These are phyloP conservation scores for Centropus bengalensis DNA, from an alignment of 2,113 vertebrate genomes.

Conservation along the genomic window DNA sequence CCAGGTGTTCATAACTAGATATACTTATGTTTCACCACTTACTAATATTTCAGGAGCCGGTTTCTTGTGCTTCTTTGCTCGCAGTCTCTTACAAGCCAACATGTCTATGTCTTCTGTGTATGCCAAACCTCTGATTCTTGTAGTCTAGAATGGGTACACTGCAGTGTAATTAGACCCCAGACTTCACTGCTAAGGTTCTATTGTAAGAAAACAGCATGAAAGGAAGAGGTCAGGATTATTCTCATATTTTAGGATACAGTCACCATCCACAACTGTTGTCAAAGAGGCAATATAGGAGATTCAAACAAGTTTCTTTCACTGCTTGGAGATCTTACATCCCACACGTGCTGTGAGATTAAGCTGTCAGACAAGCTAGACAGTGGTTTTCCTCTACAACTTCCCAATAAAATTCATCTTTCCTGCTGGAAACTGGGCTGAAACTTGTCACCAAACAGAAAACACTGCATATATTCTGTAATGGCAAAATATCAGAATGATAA, in stretches of 20 bases:
- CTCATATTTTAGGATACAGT: background rate
- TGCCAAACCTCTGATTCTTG: background rate
- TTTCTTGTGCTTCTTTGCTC: background rate
- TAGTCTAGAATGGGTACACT: background rate
- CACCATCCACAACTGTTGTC: background rate
- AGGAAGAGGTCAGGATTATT: background rate
- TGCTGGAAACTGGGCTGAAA: background rate
- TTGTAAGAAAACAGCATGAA: fast-evolving
- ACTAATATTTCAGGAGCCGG: background rate
- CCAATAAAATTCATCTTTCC: background rate
- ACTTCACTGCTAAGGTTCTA: background rate
- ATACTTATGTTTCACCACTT: background rate
- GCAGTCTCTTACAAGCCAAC: background rate
- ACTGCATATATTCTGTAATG: background rate
- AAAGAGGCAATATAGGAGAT: background rate
- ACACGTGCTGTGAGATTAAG: background rate
- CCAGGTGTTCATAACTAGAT: background rate
- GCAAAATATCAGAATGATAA: background rate
- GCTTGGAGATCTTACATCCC: background rate
- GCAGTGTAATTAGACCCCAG: background rate
- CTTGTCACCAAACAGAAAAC: background rate
- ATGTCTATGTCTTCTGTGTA: background rate
- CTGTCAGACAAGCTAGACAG: background rate
- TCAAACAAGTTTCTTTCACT: background rate
- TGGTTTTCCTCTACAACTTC: background rate